Conservation (phyloP, 1,140 invertebrate genomes). For the Drosophila parabipectinata region DNA sequence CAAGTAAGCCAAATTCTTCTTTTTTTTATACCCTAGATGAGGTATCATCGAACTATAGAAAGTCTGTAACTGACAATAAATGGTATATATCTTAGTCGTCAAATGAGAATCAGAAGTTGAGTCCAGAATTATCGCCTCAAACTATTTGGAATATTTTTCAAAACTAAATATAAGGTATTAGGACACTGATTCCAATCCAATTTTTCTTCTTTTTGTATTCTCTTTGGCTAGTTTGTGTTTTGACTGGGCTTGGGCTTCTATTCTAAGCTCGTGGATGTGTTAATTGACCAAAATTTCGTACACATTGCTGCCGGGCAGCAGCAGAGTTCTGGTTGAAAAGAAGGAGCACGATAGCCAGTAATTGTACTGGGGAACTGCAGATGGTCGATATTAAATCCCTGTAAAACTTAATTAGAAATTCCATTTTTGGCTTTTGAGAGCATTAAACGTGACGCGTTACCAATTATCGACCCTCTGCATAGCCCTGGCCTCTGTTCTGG, state of each 20-base stretch:
- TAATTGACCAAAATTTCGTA: constrained; percentile 83
- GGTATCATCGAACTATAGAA: background rate
- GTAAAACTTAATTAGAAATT: constrained; percentile 84
- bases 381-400: constrained; percentile 81
- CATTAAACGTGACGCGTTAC: constrained; percentile 80
- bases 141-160: background rate
- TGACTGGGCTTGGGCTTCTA: constrained; percentile 16
- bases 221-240: constrained; percentile 22
- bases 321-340: background rate
- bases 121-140: background rate
- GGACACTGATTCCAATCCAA: background rate
- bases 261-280: constrained; percentile 78
- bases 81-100: no score
- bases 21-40: constrained; percentile 21
- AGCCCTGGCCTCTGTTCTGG: background rate
- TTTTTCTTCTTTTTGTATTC: background rate
- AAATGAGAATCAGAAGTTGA: background rate
- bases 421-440: constrained; percentile 83
- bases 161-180: background rate
- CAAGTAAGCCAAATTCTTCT: constrained; percentile 65
- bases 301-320: constrained; percentile 56
- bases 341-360: background rate
- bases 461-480: constrained; percentile 68
- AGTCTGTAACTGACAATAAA: background rate
- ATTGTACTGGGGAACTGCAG: constrained; percentile 58